Percentiles rank a stretch among this genome's conserved stretches.
Evolutionary conservation across 2,113 vertebrate species (phyloP).

Genomic region (Cnemophilus loriae): DNA sequence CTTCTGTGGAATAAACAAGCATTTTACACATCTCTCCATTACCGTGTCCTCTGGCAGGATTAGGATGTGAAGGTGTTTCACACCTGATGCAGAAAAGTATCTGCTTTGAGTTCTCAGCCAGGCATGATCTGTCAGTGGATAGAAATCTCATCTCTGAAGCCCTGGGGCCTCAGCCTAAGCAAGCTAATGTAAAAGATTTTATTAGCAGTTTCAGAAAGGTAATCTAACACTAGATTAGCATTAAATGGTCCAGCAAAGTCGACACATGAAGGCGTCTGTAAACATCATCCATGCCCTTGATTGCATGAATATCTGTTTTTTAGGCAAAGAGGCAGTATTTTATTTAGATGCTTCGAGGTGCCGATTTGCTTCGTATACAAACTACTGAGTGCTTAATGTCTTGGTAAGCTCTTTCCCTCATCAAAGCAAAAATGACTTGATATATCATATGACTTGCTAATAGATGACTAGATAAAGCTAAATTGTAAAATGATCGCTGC

Average conservation of each 20-base stretch:
- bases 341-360: background rate
- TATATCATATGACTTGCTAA: constrained; percentile 32
- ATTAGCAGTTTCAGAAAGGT: constrained; percentile 19
- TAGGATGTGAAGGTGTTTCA: background rate
- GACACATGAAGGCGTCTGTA: background rate
- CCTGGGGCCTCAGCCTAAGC: background rate
- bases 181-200: background rate
- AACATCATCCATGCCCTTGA: background rate
- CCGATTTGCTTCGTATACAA: constrained; percentile 10
- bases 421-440: constrained; percentile 2
- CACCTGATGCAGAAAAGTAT: background rate
- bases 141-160: constrained; percentile 36
- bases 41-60: background rate
- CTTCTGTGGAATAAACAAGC: background rate
- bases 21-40: background rate
- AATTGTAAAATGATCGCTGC: constrained; percentile 38
- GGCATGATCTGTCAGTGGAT: background rate
- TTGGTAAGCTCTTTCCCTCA: constrained; percentile 8
- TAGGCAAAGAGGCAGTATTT: constrained; percentile 15
- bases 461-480: constrained; percentile 52
- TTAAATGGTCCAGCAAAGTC: constrained; percentile 22
- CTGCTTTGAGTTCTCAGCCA: constrained; percentile 10
- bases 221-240: constrained; percentile 43
- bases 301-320: background rate
- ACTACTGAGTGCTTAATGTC: constrained; percentile 49